Evolutionary conservation across 2,888 invertebrate species (phyloP), one percentile per base, ranked within the genome.

Genomic region (Helicoverpa assulta): DNA sequence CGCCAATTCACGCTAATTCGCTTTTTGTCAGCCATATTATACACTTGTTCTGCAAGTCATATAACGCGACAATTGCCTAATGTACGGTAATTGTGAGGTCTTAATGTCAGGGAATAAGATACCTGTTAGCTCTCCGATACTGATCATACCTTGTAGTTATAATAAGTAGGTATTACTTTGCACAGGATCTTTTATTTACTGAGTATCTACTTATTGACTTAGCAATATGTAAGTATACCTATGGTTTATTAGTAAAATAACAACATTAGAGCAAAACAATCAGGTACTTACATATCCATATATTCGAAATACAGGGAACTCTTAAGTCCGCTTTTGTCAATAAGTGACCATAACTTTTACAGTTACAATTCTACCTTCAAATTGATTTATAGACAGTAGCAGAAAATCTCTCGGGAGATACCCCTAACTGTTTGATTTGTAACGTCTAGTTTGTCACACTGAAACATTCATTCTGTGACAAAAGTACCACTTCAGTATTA

Each of bases 1-100:
- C 81, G 77, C 78, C 74, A 69, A 68, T 80, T 80, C 74, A 64
- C 73, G 59, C 63, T 81, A 81, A 81, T 78, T 81, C 81, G 70
- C 72, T 70, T 73, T 70, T 81, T 70, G 80, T 70, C 73, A 60
- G 78, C 73, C 78, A 81, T 76, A 73, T 80, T 57, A 40, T 40
- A 59, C 73, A 59, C 73, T 75, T 63, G 40, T 64, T 80, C 74
- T 40, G 56, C 70, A 56, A 68, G 79, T 68, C 79, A 60, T 60
- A 59, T 59, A 61, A 75, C 58, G 62, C 56, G 62, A 76, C 65
- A 73, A 68, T 21, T 70, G 54, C 52, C 51, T 74, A 47, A 56
- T 73, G 55, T 58, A 55, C 54, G 54, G 57, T 59, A 60, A 60
- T 57, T 63, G 70, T 64, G 8, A 57, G 56, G 50, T 55, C 47